Conservation (phyloP, 2,797 vertebrate species). For the Amniataba percoides region DNA sequence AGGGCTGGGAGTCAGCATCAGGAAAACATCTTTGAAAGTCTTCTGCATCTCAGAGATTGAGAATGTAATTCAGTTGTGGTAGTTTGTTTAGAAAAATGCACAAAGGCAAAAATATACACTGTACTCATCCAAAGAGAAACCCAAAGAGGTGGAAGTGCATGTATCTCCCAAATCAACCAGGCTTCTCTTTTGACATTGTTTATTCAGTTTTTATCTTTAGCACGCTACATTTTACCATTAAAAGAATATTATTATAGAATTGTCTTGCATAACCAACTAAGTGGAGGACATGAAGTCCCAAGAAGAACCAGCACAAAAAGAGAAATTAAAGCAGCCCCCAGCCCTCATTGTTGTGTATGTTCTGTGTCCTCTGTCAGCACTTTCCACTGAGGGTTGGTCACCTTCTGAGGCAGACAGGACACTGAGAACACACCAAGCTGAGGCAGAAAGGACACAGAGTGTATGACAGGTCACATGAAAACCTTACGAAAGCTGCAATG, state of each 20-base stretch:
- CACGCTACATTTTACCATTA: not conserved
- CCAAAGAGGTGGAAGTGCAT: not conserved
- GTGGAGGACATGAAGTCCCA: not conserved
- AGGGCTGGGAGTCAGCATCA: not conserved
- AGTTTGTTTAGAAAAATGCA: not conserved
- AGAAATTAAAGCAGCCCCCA: constrained; percentile 42
- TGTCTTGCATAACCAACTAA: constrained; percentile 5
- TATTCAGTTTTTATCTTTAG: not conserved
- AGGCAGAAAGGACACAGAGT: constrained; percentile 10
- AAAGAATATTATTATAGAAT: not conserved
- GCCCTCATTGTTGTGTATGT: constrained; percentile 53
- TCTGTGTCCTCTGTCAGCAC: constrained; percentile 55
- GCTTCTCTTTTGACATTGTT: not conserved
- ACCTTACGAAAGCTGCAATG: constrained; percentile 5
- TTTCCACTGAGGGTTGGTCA: constrained; percentile 62
- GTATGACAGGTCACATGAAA: constrained; percentile 6
- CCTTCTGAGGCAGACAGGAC: constrained; percentile 18
- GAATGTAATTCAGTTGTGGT: not conserved
- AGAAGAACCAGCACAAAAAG: not conserved
- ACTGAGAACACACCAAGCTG: constrained; percentile 10
- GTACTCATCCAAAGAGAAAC: not conserved
- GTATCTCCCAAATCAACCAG: not conserved
- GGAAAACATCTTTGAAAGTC: not conserved
- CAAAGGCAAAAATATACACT: not conserved
- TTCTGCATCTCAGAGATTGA: not conserved